Evolutionary conservation across 2,113 vertebrate genomes (phyloP), one percentile per base, ranked within the genome.

Genomic region (Uropsilus gracilis): DNA sequence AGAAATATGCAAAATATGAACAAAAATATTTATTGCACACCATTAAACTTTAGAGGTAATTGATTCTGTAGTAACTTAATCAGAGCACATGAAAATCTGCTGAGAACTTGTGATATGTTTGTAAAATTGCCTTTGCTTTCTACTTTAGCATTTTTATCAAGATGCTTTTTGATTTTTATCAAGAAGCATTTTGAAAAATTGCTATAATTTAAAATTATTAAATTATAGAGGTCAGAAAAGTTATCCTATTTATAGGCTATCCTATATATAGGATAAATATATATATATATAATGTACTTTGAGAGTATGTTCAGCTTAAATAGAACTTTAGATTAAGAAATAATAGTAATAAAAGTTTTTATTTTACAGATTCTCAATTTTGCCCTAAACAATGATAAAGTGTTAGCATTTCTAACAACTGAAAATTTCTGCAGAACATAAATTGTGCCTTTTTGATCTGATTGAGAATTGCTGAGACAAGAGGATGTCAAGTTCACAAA

Each of bases 401-500:
- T 93, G 42, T 72, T 32, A 84, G 2, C 26, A 61, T 84, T 94
- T 72, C 39, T 46, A 69, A 44, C 39, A 66, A 68, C 2, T 72
- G 71, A 94, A 94, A 13, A 26, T 81, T 68, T 92, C 34, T 80
- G 39, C 20, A 71, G 64, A 90, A 64, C 6, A 8, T n/a, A n/a
- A 4, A 64, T 66, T 91, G 18, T 76, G 26, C 32, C 39, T 66
- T 95, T 87, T 78, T 85, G 81, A 95, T 50, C 63, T 64, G 69
- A 18, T 34, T 75, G 64, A 69, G 32, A 89, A 93, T 2, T 78
- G 39, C 89, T 80, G 30, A 91, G 77, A 72, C 37, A 95, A 93
- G 17, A 95, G 37, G 20, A 83, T 83, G 64, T 75, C 46, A 77
- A 61, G 73, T 63, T 93, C n/a, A 69, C 73, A 83, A 86, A 91